Percentiles rank a stretch among this genome's conserved stretches.
These are phyloP conservation scores for Iphiclides podalirius DNA, from an alignment of 2,888 invertebrate species.

Conservation along the genomic window DNA sequence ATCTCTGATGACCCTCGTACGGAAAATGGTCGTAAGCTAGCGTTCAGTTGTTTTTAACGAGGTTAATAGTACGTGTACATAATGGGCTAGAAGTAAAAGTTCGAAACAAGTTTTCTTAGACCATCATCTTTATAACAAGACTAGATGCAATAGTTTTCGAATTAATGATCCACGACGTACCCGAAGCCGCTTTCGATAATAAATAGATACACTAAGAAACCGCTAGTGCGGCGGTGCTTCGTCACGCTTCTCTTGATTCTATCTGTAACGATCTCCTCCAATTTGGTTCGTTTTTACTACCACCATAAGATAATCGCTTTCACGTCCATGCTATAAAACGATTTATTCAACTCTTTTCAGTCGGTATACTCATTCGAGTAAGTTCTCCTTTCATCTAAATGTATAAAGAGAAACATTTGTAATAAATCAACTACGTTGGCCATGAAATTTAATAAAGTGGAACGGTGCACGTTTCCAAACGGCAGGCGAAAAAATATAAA, in stretches of 20 bases:
- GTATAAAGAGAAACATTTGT: background rate
- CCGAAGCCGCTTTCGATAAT: conserved; percentile 51
- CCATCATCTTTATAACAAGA: no score
- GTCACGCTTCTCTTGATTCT: conserved; percentile 45
- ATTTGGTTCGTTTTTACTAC: conserved; percentile 16
- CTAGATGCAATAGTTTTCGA: conserved; percentile 1
- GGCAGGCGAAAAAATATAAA: no score
- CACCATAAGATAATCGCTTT: conserved; percentile 24
- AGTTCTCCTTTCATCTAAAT: background rate
- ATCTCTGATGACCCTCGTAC: no score
- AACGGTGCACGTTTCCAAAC: background rate
- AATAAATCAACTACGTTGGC: background rate
- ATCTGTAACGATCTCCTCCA: conserved; percentile 14
- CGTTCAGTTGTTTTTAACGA: background rate
- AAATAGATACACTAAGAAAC: conserved; percentile 50
- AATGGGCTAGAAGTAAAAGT: background rate
- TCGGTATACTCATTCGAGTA: background rate
- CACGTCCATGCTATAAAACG: conserved; percentile 22
- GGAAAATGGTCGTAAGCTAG: no score
- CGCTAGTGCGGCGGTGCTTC: conserved; percentile 43
- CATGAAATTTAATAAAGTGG: background rate
- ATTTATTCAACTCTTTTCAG: conserved; percentile 4
- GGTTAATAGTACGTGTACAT: background rate
- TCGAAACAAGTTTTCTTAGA: background rate
- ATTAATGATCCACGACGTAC: conserved; percentile 23